These are phyloP conservation scores for Solenodon paradoxus DNA, from an alignment of 2,113 vertebrate genomes.

Conservation along the genomic window DNA sequence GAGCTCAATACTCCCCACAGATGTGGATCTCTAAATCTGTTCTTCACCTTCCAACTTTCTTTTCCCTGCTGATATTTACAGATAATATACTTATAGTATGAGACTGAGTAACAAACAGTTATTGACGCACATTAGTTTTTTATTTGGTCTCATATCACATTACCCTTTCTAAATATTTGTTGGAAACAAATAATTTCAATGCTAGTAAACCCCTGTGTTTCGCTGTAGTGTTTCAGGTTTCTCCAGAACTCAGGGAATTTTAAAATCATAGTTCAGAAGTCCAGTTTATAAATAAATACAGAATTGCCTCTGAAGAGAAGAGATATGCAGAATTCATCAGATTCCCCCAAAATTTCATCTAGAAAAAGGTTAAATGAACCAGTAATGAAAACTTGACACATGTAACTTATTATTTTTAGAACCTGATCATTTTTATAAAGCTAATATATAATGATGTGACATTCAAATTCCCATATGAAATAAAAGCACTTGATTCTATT, in stretches of 20 bases:
- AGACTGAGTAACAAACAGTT: background rate
- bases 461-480: conserved; percentile 20
- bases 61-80: background rate
- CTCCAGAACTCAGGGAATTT: background rate
- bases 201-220: background rate
- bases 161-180: conserved; percentile 31
- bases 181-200: background rate
- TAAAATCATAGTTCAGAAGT: background rate
- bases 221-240: background rate
- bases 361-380: conserved; percentile 25
- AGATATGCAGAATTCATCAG: background rate
- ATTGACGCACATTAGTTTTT: background rate
- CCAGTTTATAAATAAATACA: background rate
- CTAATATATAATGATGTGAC: background rate
- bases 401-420: background rate
- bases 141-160: conserved; percentile 40
- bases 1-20: background rate
- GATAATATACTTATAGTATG: conserved; percentile 28
- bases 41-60: background rate
- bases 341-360: conserved; percentile 2
- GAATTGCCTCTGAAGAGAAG: conserved; percentile 28
- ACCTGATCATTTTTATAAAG: background rate
- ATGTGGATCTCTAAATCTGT: conserved; percentile 37
- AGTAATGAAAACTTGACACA: background rate
- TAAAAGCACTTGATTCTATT: background rate